These are phyloP conservation scores for Merodon equestris DNA, from an alignment of 2,888 invertebrate species.

Conservation along the genomic window DNA sequence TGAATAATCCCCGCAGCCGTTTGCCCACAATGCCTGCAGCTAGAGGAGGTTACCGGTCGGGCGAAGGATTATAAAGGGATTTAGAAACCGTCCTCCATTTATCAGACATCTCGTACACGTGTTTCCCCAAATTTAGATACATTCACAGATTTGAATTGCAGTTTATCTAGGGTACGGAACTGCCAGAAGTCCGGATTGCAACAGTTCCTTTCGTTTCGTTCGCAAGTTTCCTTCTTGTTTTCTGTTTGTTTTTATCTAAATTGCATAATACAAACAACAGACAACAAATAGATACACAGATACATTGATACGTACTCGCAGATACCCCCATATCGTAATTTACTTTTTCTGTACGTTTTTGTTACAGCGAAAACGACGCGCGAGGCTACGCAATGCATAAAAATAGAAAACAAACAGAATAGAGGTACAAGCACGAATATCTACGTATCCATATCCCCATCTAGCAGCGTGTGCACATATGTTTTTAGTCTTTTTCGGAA, in stretches of 20 bases:
- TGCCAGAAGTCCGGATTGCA: conserved; percentile 48
- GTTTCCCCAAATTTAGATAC: conserved; percentile 28
- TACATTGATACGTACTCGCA: conserved; percentile 34
- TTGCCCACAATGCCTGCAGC: too few relatives aligned
- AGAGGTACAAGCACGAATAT: conserved; percentile 19
- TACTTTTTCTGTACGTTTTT: conserved; percentile 13
- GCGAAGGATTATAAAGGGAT: too few relatives aligned
- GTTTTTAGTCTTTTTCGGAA: too few relatives aligned
- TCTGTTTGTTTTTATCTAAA: conserved; percentile 32
- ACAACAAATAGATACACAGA: conserved; percentile 11
- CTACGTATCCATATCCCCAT: conserved; percentile 15
- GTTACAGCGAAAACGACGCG: conserved; percentile 39
- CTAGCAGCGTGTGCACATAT: too few relatives aligned
- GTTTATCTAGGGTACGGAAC: conserved; percentile 38
- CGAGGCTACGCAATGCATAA: conserved; percentile 64
- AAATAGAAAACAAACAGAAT: conserved; percentile 60
- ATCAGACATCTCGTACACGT: too few relatives aligned
- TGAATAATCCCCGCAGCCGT: conserved; percentile 12
- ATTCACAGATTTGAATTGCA: conserved; percentile 36
- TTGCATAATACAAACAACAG: conserved; percentile 51
- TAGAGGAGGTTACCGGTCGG: too few relatives aligned
- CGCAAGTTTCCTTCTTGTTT: conserved; percentile 30
- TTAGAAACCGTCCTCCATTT: too few relatives aligned
- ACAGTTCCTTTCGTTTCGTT: conserved; percentile 50
- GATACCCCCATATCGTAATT: conserved; percentile 19